Base-by-base conservation (phyloP, 2,888 invertebrate genomes). In the Troides helena region DNA sequence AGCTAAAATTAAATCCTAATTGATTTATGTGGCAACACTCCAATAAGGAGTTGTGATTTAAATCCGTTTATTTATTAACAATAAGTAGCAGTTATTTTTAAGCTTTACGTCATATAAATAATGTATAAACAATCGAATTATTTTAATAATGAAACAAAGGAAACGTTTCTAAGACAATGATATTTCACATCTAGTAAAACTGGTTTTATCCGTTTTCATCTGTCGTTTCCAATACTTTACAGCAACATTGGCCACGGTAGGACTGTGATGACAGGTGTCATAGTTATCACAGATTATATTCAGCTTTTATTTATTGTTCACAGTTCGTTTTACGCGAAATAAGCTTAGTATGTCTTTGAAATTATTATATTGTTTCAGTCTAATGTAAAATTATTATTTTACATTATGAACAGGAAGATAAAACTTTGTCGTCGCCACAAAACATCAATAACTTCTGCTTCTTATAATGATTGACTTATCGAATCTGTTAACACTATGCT, bases 1-100 rank as follows among this genome's bases (percentile, higher is more conserved):
- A 67, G 67, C 67, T 62, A 62, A 67, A 67, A 67, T 25, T 43
- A 56, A 67, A 62, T 67, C 61, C 39, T 60, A 61, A 67, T 60
- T 67, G 67, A 67, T 50, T 67, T 67, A 67, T 67, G 58, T 53
- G 21, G 58, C 8, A 18, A 57, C 8, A 21, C 21, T 57, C 61
- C 7, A 57, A 7, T 57, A 10, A 6, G 21, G 8, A 57, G 57
- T 57, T 57, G n/a, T 57, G 21, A 21, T 57, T 50, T 50, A 50
- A 50, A 17, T 50, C 39, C 1, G 39, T 39, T 3, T 50, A 50
- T 18, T 50, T 50, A 50, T 50, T 5, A 50, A 50, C 18, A 14
- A 14, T 50, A 18, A 50, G 50, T 50, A 17, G 14, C 18, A 14
- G 18, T 50, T 14, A 50, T 14, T 50, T 14, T 50, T 50, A 2